Base-by-base conservation (phyloP, 2,113 vertebrate species). In the Todiramphus saurophagus region DNA sequence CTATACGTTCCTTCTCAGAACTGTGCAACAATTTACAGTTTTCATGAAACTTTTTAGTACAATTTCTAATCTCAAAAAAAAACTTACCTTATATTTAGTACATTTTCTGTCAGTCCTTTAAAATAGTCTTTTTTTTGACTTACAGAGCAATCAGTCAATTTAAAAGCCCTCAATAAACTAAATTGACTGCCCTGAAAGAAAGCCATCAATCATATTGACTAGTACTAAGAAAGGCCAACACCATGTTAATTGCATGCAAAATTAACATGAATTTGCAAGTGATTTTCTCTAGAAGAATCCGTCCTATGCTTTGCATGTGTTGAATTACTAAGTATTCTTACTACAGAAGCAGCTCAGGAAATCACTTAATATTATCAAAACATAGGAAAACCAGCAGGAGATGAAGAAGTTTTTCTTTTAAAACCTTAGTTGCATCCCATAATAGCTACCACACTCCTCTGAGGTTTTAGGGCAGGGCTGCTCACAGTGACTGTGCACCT, bases 351-450 rank as follows among this genome's bases (percentile, higher is more conserved):
- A 95, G 58, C 46, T 96, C 88, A 87, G 69, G 91, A 96, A 96
- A 82, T 82, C 72, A 77, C 50, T 92, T 94, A 95, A 66, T 83
- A 80, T 92, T 95, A 95, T 39, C 75, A 93, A 95, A 95, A 92
- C 59, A 96, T 8, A 88, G 11, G 31, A 78, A 73, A 77, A 92
- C 13, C 17, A 44, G 56, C 21, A 89, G 53, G 59, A 73, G 46
- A 62, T 78, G 39, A 73, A 90, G 46, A 90, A 69, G 51, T 51
- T 95, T 78, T 96, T 79, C 75, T 83, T 96, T 83, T 43, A 85
- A 90, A 95, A 87, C 43, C 50, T 91, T 44, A 24, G 9, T 69
- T 93, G 43, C 50, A 58, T 75, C 59, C 95, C 93, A 78, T 90
- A 82, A 67, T 55, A 92, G 78, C 84, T 75, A 77, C 73, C 51